Base-by-base conservation (phyloP, 2,888 invertebrate genomes). In the Sialis lutaria region DNA sequence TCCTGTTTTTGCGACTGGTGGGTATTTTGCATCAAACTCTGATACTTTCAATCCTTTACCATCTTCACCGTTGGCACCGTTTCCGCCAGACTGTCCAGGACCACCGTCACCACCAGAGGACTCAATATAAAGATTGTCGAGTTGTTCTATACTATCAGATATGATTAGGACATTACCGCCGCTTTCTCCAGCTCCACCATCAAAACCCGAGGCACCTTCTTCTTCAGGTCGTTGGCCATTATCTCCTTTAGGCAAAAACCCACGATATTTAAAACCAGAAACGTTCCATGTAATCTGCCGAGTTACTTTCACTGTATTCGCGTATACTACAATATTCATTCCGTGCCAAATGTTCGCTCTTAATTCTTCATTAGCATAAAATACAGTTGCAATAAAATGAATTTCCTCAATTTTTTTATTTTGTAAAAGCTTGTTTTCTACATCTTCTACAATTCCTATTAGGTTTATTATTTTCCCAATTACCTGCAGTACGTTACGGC, bases 71-170 rank as follows among this genome's bases (percentile, higher is more conserved):
- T 54, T 48, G 6, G 10, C 45, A 10, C 58, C 58, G 40, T 54
- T 42, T 8, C 58, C 57, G 31, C 58, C 58, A 44, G 54, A 50
- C 53, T 58, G 57, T 8, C 58, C 58, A 7, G 48, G 45, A 39
- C 56, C 51, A 31, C 58, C 58, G 7, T 49, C 47, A 2, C 58
- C 58, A n/a, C 58, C 58, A 42, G 53, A 51, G n/a, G 56, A 53
- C 42, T 49, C 52, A 48, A 58, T 52, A 13, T 50, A 53, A 9
- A 56, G 51, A 31, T 52, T 50, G 35, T 53, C 45, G 3, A 52
- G 47, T 49, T 55, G 51, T 40, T 51, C 49, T 40, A 56, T 52
- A 4, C 49, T 44, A 7, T 53, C 49, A 5, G 51, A 47, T 31
- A 54, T 13, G 43, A 58, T 48, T 8, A 49, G 44, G 12, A 57